Evolutionary conservation across 2,797 vertebrate genomes (phyloP).

Genomic region (Todus mexicanus): DNA sequence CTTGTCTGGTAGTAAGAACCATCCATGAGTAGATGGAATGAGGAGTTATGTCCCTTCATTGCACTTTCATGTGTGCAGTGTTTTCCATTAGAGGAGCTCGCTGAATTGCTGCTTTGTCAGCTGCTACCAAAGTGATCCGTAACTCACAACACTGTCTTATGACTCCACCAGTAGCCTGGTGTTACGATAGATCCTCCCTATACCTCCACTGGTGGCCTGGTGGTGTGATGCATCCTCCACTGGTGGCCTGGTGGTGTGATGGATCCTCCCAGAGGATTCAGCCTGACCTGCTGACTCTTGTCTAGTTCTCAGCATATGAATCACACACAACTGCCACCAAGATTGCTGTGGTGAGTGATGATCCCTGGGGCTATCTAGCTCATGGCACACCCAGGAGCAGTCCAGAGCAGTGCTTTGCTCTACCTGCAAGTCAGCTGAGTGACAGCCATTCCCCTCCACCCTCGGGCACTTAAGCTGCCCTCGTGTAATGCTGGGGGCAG

Average conservation of each 20-base stretch:
- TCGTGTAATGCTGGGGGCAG: not conserved
- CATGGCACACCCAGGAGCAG: not conserved
- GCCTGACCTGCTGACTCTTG: not conserved
- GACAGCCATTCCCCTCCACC: not conserved
- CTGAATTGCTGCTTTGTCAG: not conserved
- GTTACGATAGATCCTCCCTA: not conserved
- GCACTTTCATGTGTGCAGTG: fast-evolving
- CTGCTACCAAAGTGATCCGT: not conserved
- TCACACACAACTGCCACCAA: not conserved
- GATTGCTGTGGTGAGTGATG: not conserved
- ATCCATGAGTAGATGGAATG: not conserved
- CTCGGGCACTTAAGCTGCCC: not conserved
- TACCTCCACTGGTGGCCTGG: not conserved
- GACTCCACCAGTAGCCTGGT: not conserved
- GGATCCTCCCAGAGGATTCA: not conserved
- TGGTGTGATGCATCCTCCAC: not conserved
- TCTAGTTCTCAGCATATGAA: not conserved
- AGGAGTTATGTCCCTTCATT: not conserved
- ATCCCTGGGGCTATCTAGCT: not conserved
- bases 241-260: not conserved
- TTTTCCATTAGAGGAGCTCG: not conserved
- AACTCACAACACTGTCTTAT: fast-evolving
- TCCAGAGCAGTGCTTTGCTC: not conserved
- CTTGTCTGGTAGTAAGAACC: not conserved
- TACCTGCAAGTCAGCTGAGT: not conserved